Base-by-base conservation (phyloP, 2,797 vertebrate species). In the Crenuchus spilurus region DNA sequence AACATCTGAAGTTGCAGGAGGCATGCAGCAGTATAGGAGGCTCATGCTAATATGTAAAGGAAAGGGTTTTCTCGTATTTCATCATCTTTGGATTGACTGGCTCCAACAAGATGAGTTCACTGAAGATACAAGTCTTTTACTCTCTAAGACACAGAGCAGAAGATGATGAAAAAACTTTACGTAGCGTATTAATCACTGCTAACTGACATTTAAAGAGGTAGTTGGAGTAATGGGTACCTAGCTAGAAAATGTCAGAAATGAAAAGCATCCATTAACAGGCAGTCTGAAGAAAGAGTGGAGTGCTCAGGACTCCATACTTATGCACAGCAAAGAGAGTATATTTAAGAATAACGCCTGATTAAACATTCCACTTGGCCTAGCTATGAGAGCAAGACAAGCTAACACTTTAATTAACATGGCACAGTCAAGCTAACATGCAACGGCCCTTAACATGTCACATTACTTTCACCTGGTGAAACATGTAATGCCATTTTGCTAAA, bases 381-480 rank as follows among this genome's bases (percentile, higher is more conserved):
- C n/a, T n/a, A 75, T 68, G 68, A 72, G 33, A 74, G 37, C 54
- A 41, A 62, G 67, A 73, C 74, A 68, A 69, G 33, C 52, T 26
- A 67, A 37, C 62, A 54, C 37, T 42, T 60, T 72, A 75, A 79
- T 78, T 79, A 78, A 62, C 35, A 66, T 30, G 44, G 16, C 22
- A 18, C 61, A 72, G 52, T 63, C 51, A 67, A 71, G 60, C 54
- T 57, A 57, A 54, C 62, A 70, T 11, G 24, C 37, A 41, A 26
- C 11, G 42, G 58, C 18, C 57, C 55, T 57, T 48, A 68, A 33
- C 41, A 39, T 10, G 22, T 48, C 49, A 35, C 67, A 60, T 63
- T 20, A 31, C 33, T 60, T 72, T 73, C 61, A 51, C 46, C 28
- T 35, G 35, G 51, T 48, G 11, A 54, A 60, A 58, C 31, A 46